Evolutionary conservation across 1,140 invertebrate genomes (phyloP).

Genomic region (Drosophila varians): DNA sequence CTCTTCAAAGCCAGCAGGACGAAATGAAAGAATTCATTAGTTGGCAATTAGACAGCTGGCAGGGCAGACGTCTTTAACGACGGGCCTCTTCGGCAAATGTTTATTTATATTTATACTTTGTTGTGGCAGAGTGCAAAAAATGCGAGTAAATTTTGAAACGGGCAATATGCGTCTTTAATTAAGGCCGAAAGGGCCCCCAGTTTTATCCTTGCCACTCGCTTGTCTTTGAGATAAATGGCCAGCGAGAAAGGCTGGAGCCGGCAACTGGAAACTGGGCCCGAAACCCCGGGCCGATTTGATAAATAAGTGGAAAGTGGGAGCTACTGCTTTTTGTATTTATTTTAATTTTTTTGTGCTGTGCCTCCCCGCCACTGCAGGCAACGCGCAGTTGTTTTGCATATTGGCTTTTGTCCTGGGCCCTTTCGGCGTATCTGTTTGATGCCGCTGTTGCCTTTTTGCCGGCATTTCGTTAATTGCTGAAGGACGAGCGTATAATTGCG

Average conservation of each 20-base stretch:
- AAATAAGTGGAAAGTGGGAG: constrained; percentile 66
- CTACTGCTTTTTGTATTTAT: constrained; percentile 4
- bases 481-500: constrained; percentile 73
- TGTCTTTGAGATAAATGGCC: constrained; percentile 72
- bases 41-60: constrained; percentile 37
- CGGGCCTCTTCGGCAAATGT: constrained; percentile 46
- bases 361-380: constrained; percentile 43
- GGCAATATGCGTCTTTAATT: constrained; percentile 77
- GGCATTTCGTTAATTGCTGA: constrained; percentile 64
- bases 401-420: constrained; percentile 35
- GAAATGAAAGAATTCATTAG: constrained; percentile 29
- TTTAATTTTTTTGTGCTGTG: neutral
- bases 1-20: constrained; percentile 6
- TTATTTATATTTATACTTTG: constrained; percentile 38
- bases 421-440: constrained; percentile 6
- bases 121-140: too few species aligned
- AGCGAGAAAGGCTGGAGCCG: neutral
- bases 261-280: too few species aligned
- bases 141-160: too few species aligned
- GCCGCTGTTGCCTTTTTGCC: constrained; percentile 25
- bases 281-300: constrained; percentile 55
- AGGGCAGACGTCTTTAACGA: constrained; percentile 27
- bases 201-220: constrained; percentile 24
- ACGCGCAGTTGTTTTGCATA: constrained; percentile 48
- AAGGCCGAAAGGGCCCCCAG: constrained; percentile 50